Base-by-base conservation (phyloP, 2,888 invertebrate genomes). In the Heliconius erato region DNA sequence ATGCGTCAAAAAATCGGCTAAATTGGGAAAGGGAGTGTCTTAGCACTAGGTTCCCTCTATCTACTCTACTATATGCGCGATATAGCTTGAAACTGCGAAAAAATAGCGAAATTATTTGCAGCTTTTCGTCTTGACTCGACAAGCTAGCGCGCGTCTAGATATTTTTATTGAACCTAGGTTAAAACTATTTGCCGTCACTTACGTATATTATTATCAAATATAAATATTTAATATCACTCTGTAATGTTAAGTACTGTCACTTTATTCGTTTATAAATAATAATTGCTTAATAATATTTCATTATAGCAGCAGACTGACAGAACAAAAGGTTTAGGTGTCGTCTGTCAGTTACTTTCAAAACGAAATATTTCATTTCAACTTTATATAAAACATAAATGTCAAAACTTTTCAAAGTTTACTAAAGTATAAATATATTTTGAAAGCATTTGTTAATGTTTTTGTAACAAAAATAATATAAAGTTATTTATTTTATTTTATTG, bases 271-370 rank as follows among this genome's bases (percentile, higher is more conserved):
- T n/a, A 49, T 68, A 79, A 63, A 68, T 80, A 35, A 35, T 54
- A 35, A 74, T 74, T 74, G 35, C 19, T 49, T 54, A 49, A 67
- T 80, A 74, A 49, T 59, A 23, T 59, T 59, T 3, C 6, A 72
- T 49, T 74, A 80, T 54, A 67, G 59, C 23, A 44, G 68, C 28
- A 35, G 68, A 40, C 68, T 80, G 76, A 68, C 68, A 74, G 67
- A 16, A 69, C 80, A 76, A 80, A 80, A 80, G 80, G 54, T 26
- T 76, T 59, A 63, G 80, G 76, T 80, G 59, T 69, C 69, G 59
- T 69, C 69, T 65, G 80, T 80, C 76, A 74, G 76, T 76, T 69
- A 80, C 6, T 16, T 80, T 80, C 26, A 80, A 76, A 76, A 80
- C 59, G 63, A 76, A 76, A 63, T 35, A 40, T 32, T 71, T 40